Evolutionary conservation across 2,113 vertebrate species (phyloP).

Genomic region (Muntiacus reevesi): DNA sequence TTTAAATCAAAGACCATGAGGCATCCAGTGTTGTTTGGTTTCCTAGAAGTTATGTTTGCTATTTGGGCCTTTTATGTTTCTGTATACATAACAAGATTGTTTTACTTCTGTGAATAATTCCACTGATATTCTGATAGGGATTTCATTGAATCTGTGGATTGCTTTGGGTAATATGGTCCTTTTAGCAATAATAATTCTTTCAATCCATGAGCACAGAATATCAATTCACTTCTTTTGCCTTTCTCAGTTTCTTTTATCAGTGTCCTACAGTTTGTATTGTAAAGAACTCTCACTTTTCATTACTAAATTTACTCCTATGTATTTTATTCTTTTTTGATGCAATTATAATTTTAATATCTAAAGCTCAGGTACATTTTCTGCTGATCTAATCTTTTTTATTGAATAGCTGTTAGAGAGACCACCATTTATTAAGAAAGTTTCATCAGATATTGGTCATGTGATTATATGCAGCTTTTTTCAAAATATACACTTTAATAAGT

Average conservation of each 20-base stretch:
- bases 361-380: neutral
- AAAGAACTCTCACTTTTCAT: neutral
- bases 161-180: neutral
- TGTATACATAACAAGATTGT: neutral
- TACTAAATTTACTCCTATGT: neutral
- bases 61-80: neutral
- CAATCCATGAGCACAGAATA: neutral
- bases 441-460: neutral
- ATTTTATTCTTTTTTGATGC: neutral
- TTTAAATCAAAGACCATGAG: neutral
- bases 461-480: neutral
- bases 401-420: neutral
- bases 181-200: neutral
- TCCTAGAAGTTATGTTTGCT: neutral
- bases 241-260: neutral
- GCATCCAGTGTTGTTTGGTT: neutral
- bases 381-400: neutral
- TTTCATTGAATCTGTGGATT: neutral
- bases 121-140: neutral
- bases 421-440: neutral
- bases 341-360: neutral
- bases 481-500: neutral
- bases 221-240: neutral
- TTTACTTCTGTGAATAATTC: neutral
- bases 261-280: neutral